Evolutionary conservation across 2,888 invertebrate genomes (phyloP).

Genomic region (Laothoe populi): DNA sequence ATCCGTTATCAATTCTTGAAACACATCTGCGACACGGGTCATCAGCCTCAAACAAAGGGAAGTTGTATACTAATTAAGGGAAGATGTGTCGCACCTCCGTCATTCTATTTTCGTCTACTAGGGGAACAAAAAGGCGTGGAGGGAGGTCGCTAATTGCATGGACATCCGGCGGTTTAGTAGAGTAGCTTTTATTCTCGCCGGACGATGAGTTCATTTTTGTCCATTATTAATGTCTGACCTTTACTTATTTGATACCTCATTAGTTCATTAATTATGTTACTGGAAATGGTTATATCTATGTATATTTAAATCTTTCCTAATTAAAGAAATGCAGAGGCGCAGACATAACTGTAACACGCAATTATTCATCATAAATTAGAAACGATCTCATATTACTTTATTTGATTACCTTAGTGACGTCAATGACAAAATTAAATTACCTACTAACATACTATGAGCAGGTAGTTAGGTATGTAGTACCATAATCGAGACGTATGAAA

Average conservation of each 20-base stretch:
- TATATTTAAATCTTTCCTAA: background rate
- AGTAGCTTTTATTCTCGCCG: conserved; percentile 1
- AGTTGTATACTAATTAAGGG: conserved; percentile 5
- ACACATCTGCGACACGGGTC: conserved; percentile 18
- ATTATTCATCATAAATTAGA: background rate
- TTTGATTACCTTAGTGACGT: too few relatives aligned
- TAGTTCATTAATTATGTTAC: background rate
- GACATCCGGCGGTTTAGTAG: conserved; percentile 28
- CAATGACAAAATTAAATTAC: too few relatives aligned
- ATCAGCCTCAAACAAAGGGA: conserved; percentile 14
- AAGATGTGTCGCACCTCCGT: conserved; percentile 23
- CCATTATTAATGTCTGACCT: background rate
- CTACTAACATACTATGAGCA: too few relatives aligned
- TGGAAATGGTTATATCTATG: background rate
- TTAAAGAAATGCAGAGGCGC: background rate
- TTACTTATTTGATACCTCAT: background rate
- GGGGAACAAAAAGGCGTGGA: background rate
- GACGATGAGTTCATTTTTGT: background rate
- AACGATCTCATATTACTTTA: background rate
- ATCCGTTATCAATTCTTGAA: conserved; percentile 14
- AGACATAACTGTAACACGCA: background rate
- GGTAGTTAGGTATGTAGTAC: too few relatives aligned
- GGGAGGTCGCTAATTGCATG: conserved; percentile 28
- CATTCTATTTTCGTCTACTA: conserved; percentile 28
- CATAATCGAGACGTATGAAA: too few relatives aligned